Conservation (phyloP, 2,888 invertebrate genomes). For the Drosophila paramelanica region DNA sequence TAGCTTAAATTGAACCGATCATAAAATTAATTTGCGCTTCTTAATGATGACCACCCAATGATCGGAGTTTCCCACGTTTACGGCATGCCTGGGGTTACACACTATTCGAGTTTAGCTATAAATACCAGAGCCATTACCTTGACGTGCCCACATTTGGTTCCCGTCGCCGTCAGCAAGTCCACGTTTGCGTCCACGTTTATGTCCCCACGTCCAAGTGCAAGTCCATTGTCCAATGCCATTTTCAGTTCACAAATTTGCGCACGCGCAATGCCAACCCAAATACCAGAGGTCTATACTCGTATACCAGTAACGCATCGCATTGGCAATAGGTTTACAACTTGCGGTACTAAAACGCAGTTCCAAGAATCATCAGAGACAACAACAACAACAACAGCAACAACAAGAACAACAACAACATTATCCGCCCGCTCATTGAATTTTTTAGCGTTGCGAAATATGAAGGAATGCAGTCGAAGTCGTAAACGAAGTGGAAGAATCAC, state of each 20-base stretch:
- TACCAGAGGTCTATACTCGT: slow-evolving; percentile 54
- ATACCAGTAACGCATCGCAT: slow-evolving; percentile 24
- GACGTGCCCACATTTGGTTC: slow-evolving; percentile 58
- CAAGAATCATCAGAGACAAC: slow-evolving; percentile 58
- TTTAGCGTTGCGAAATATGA: slow-evolving; percentile 72
- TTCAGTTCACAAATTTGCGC: slow-evolving; percentile 64
- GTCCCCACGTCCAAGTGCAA: slow-evolving; percentile 10
- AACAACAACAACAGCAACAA: slow-evolving; percentile 35
- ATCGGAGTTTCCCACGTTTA: slow-evolving; percentile 42
- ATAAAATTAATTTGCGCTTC: background rate
- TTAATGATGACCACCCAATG: slow-evolving; percentile 36
- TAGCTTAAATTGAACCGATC: background rate
- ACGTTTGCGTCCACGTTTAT: slow-evolving; percentile 10
- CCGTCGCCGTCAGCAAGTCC: slow-evolving; percentile 9
- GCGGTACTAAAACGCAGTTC: slow-evolving; percentile 64
- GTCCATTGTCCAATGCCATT: slow-evolving; percentile 50
- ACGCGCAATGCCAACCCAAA: slow-evolving; percentile 74
- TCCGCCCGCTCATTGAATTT: slow-evolving; percentile 63
- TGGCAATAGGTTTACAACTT: slow-evolving; percentile 47
- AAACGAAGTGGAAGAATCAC: slow-evolving; percentile 40
- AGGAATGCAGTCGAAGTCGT: slow-evolving; percentile 67
- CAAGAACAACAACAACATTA: slow-evolving; percentile 6
- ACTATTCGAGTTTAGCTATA: slow-evolving; percentile 30
- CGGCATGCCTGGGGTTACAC: background rate
- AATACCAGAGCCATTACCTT: slow-evolving; percentile 47